phyloP scores from a whole-genome alignment of 1,140 invertebrate genomes.

The Listronotus bonariensis region DNA sequence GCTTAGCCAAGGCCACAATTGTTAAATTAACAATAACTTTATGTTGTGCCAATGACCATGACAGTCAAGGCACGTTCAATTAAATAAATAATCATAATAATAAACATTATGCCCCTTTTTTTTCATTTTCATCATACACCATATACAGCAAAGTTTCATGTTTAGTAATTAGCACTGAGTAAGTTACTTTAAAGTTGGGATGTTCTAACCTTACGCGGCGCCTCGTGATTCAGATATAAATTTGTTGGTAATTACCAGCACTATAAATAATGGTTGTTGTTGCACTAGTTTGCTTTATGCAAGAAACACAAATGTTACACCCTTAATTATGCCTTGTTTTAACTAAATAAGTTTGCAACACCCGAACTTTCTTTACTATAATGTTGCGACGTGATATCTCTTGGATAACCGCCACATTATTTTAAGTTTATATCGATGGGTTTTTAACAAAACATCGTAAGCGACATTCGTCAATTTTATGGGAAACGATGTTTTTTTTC shows the following conservation, averaged over 20 bases:
- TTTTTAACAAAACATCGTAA: too few species aligned
- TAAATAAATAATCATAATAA: too few species aligned
- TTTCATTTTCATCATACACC: too few species aligned
- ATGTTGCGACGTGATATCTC: constrained; percentile 9
- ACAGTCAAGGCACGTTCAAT: too few species aligned
- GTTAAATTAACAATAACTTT: too few species aligned
- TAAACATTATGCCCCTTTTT: too few species aligned
- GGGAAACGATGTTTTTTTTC: too few species aligned
- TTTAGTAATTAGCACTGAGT: constrained; percentile 10
- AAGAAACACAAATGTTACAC: constrained; percentile 6
- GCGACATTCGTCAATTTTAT: too few species aligned
- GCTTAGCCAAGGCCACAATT: too few species aligned
- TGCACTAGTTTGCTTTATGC: constrained; percentile 15
- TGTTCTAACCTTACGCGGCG: constrained; percentile 2
- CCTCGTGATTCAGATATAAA: constrained; percentile 14
- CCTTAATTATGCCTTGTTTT: constrained; percentile 24
- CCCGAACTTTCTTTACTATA: constrained; percentile 9
- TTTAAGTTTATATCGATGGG: constrained; percentile 1
- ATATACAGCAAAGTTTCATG: constrained; percentile 4
- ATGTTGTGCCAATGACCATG: too few species aligned
- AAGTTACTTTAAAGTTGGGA: constrained; percentile 10
- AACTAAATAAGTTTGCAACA: constrained; percentile 26
- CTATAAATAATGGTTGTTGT: constrained; percentile 22
- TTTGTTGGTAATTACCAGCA: constrained; percentile 19
- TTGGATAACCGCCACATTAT: constrained; percentile 8